Evolutionary conservation across 2,888 invertebrate genomes (phyloP).

Genomic region (Beris chalybata): DNA sequence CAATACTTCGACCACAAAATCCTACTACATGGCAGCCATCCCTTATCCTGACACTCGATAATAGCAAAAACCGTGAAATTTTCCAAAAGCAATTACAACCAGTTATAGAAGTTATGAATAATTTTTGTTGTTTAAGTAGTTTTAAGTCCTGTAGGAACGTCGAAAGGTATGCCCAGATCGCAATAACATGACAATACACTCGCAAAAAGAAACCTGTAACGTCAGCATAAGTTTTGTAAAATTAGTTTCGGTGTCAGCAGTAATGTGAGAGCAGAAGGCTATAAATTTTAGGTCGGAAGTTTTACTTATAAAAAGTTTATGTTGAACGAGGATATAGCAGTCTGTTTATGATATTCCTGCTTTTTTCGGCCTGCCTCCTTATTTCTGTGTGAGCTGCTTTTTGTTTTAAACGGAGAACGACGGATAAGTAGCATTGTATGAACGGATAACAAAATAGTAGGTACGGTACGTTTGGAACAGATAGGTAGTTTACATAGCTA

Average conservation of each 20-base stretch:
- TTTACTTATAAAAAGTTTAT: conserved; percentile 33
- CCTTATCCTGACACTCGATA: neutral
- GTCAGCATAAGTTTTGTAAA: conserved; percentile 34
- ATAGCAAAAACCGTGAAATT: conserved; percentile 16
- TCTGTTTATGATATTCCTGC: conserved; percentile 19
- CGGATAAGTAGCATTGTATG: conserved; percentile 15
- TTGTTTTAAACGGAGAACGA: conserved; percentile 13
- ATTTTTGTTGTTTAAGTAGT: conserved; percentile 31
- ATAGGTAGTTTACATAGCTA: conserved; percentile 13
- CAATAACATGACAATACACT: neutral
- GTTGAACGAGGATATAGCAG: conserved; percentile 11
- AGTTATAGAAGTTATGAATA: conserved; percentile 33
- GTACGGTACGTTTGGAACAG: neutral
- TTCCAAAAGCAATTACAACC: conserved; percentile 31
- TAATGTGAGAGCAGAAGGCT: conserved; percentile 33
- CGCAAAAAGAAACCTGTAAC: conserved; percentile 14
- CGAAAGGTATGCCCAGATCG: neutral
- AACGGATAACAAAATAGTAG: conserved; percentile 23
- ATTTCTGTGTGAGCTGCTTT: conserved; percentile 1
- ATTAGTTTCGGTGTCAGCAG: conserved; percentile 33
- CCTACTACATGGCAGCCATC: neutral
- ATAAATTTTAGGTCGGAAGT: conserved; percentile 35
- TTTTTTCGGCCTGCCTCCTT: too few species aligned
- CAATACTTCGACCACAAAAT: neutral
- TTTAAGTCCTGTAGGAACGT: conserved; percentile 16